Evolutionary conservation across 1,140 invertebrate genomes (phyloP), one percentile per base, ranked within the genome.

Genomic region (Drosophila auraria): DNA sequence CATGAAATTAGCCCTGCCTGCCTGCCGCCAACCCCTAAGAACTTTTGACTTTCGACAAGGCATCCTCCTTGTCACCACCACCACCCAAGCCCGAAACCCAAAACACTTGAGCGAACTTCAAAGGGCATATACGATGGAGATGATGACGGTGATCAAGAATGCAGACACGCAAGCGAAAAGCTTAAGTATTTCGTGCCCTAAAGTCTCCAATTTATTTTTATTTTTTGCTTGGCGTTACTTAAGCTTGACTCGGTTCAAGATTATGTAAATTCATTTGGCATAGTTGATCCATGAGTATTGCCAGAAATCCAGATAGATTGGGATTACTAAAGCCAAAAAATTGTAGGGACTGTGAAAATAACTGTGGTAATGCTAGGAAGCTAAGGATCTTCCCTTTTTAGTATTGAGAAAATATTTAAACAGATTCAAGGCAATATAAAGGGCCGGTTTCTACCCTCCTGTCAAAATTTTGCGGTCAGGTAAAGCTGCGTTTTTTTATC

Each of bases 81-180:
- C 25, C n/a, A 11, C n/a, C 30, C n/a, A 14, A 33, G 8, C 30
- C 30, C 7, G 9, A 27, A 27, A 30, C 27, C 44, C 33, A 38
- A 40, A 40, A 64, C 42, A 40, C 44, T 30, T 20, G 9, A 23
- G 65, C 33, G 17, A 20, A 70, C 66, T 70, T 70, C 66, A 70
- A 70, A 70, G 47, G 66, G 68, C 68, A 71, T 70, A 57, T 36
- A 14, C 33, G 65, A 57, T 57, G 50, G 33, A 47, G 64, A 38
- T 71, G 65, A 71, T 70, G 68, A 71, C 25, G 64, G 40, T 70
- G 49, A 68, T 68, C 65, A 70, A 6, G 50, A 71, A 70, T 71
- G 65, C 68, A 71, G 49, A 44, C 64, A 57, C 50, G 47, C 65
- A 40, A 17, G 60, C 33, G 33, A 40, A 64, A 60, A 68, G 65